phyloP scores from a whole-genome alignment of 1,140 invertebrate genomes.

The Solen grandis region DNA sequence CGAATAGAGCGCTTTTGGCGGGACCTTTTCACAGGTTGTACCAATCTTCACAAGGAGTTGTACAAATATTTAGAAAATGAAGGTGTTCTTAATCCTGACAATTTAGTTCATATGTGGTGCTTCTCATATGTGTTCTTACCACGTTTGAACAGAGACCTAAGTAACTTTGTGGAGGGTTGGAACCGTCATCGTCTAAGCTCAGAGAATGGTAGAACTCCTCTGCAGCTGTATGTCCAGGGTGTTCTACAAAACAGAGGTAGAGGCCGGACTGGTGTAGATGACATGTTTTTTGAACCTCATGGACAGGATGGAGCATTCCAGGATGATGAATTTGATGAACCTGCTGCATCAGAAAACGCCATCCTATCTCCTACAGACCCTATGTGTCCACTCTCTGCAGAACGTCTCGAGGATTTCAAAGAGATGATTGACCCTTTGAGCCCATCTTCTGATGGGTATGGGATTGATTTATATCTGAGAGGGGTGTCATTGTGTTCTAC shows the following conservation, averaged over 20 bases:
- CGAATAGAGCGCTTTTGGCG: constrained; percentile 60
- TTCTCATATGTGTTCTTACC: constrained; percentile 31
- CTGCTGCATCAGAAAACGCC: neutral
- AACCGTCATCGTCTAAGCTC: constrained; percentile 32
- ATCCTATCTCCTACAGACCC: too few relatives aligned
- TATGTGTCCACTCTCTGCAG: neutral
- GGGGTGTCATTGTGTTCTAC: too few relatives aligned
- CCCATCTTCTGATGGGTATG: neutral
- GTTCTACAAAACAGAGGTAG: neutral
- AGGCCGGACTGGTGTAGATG: constrained; percentile 5
- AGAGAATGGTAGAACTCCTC: constrained; percentile 13
- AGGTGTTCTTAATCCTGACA: constrained; percentile 13
- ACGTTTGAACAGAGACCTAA: neutral
- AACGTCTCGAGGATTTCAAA: neutral
- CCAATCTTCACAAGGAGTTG: neutral
- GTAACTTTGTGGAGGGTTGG: constrained; percentile 22
- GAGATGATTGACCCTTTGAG: neutral
- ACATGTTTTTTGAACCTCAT: constrained; percentile 1
- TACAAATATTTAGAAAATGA: constrained; percentile 18
- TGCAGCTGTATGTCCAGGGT: constrained; percentile 23
- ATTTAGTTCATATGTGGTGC: neutral
- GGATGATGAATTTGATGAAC: neutral
- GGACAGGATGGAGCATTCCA: neutral
- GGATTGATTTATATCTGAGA: neutral
- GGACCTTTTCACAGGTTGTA: constrained; percentile 37